Conservation (phyloP, 2,797 vertebrate species). For the Astyanax mexicanus region DNA sequence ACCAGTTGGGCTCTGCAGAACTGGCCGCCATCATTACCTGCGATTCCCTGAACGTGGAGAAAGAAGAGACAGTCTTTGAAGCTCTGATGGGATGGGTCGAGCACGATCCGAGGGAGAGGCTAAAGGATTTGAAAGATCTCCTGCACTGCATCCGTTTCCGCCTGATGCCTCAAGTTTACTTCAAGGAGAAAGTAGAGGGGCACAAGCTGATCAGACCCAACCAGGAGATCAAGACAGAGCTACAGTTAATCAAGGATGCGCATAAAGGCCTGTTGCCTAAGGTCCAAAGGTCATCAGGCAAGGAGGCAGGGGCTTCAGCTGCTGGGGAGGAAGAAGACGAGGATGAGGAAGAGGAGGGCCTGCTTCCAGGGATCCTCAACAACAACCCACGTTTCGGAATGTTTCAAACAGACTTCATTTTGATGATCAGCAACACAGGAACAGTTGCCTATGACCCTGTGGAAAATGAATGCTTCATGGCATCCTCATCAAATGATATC, state of each 20-base stretch:
- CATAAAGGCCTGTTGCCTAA: constrained; percentile 84
- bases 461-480: constrained; percentile 91
- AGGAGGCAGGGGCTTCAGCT: constrained; percentile 65
- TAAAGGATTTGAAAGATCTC: constrained; percentile 85
- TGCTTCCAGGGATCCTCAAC: constrained; percentile 91
- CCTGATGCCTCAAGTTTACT: constrained; percentile 86
- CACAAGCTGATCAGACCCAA: constrained; percentile 82
- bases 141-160: constrained; percentile 94
- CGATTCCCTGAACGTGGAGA: constrained; percentile 89
- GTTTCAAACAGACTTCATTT: constrained; percentile 94
- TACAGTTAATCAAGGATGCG: constrained; percentile 91
- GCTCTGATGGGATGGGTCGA: constrained; percentile 91
- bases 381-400: constrained; percentile 96
- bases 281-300: constrained; percentile 69
- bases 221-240: constrained; percentile 88
- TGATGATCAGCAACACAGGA: constrained; percentile 91
- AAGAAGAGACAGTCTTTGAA: constrained; percentile 92
- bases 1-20: constrained; percentile 87
- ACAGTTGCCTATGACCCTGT: constrained; percentile 91
- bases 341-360: constrained; percentile 73
- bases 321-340: constrained; percentile 72
- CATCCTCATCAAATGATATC: constrained; percentile 90
- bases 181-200: constrained; percentile 88
- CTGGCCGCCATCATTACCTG: constrained; percentile 91
- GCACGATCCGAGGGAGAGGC: constrained; percentile 76